Percentiles rank a stretch among this genome's conserved stretches.
These are phyloP conservation scores for Micrasema longulum DNA, from an alignment of 1,140 invertebrate genomes.

Conservation along the genomic window DNA sequence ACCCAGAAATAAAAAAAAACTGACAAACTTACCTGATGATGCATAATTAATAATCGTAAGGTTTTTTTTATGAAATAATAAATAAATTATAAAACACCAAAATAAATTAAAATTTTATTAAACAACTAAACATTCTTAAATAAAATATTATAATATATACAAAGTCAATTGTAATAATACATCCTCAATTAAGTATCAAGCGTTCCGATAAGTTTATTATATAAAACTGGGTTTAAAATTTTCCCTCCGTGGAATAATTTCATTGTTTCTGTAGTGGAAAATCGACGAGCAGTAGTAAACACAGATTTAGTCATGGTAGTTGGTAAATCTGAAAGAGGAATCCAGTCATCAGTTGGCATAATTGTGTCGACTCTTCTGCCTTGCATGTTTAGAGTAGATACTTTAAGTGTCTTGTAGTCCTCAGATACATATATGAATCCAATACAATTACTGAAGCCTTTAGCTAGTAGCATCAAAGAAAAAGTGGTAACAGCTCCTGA, in stretches of 20 bases:
- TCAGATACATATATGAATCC: slow-evolving; percentile 70
- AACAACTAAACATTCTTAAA: too few species aligned
- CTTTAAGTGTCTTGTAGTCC: slow-evolving; percentile 65
- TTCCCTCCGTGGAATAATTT: slow-evolving; percentile 60
- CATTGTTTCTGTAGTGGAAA: slow-evolving; percentile 60
- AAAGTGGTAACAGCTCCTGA: slow-evolving; percentile 60
- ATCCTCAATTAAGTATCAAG: too few species aligned
- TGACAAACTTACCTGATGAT: too few species aligned
- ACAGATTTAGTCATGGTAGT: slow-evolving; percentile 58
- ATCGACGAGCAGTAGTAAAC: slow-evolving; percentile 59
- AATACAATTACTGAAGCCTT: slow-evolving; percentile 66
- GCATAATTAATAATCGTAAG: too few species aligned
- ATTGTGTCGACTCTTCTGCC: slow-evolving; percentile 68
- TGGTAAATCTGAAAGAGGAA: slow-evolving; percentile 62
- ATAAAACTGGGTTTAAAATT: slow-evolving; percentile 53
- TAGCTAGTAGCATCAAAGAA: not conserved
- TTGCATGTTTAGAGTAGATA: slow-evolving; percentile 70
- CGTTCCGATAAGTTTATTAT: slow-evolving; percentile 54
- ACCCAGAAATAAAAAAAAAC: too few species aligned
- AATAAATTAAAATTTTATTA: too few species aligned
- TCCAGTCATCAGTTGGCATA: slow-evolving; percentile 63
- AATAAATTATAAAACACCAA: too few species aligned
- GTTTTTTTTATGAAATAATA: too few species aligned
- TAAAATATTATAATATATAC: too few species aligned
- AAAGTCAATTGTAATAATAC: too few species aligned